Percentiles rank a stretch among this genome's conserved stretches.
phyloP scores from a whole-genome alignment of 1,140 invertebrate species.

The Anoplolepis gracilipes region DNA sequence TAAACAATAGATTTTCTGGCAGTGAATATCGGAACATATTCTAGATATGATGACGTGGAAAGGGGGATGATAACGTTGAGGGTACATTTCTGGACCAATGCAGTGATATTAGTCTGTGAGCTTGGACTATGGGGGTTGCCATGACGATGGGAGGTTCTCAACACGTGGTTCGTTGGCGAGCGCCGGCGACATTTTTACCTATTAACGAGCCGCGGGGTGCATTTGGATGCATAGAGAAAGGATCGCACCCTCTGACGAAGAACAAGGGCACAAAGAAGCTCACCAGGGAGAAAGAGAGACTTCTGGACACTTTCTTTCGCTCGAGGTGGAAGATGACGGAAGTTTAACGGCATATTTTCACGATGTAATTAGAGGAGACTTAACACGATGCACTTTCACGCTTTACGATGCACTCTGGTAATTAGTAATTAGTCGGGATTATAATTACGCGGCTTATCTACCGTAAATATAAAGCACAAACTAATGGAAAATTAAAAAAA shows the following conservation, averaged over 20 bases:
- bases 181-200: slow-evolving; percentile 73
- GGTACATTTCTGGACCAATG: slow-evolving; percentile 65
- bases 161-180: slow-evolving; percentile 76
- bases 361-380: background rate
- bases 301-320: background rate
- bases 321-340: background rate
- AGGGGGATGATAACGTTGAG: slow-evolving; percentile 33
- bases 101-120: slow-evolving; percentile 65
- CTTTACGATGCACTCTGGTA: background rate
- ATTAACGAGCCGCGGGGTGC: slow-evolving; percentile 71
- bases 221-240: slow-evolving; percentile 59
- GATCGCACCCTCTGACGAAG: slow-evolving; percentile 20
- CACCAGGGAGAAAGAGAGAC: background rate
- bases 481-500: background rate
- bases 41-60: slow-evolving; percentile 28
- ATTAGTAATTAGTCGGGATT: background rate
- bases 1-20: too few species aligned
- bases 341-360: slow-evolving; percentile 3
- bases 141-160: slow-evolving; percentile 81
- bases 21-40: too few species aligned
- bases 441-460: background rate
- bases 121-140: slow-evolving; percentile 77
- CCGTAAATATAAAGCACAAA: background rate
- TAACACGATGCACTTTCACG: background rate
- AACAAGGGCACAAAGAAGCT: slow-evolving; percentile 29